A percentile compares a stretch with the other conserved stretches of the same genome.
Evolutionary conservation across 1,140 invertebrate genomes (phyloP).

Genomic region (Aphaenogaster ashmeadi): DNA sequence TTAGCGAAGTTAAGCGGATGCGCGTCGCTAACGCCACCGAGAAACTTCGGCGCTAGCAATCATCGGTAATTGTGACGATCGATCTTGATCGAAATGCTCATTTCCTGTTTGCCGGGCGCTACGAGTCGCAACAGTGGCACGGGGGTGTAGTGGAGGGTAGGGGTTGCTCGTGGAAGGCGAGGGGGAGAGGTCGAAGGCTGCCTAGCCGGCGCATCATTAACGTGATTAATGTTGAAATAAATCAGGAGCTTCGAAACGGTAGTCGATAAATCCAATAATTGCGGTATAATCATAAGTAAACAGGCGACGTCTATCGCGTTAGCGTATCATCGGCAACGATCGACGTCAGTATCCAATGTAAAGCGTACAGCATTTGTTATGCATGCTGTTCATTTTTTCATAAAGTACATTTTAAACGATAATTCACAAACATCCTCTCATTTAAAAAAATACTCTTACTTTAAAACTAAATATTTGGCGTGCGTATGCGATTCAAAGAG

Average conservation of each 20-base stretch:
- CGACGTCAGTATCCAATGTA: conserved; percentile 52
- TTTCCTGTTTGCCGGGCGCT: conserved; percentile 83
- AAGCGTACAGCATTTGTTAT: conserved; percentile 19
- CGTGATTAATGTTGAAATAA: conserved; percentile 87
- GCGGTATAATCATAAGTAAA: conserved; percentile 86
- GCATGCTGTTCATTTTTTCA: not conserved
- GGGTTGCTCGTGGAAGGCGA: conserved; percentile 41
- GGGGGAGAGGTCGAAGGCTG: conserved; percentile 71
- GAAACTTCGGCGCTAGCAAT: conserved; percentile 70
- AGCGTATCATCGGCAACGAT: conserved; percentile 75
- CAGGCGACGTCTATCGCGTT: conserved; percentile 81
- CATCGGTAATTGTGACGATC: conserved; percentile 86
- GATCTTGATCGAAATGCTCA: conserved; percentile 87
- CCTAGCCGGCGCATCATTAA: conserved; percentile 86
- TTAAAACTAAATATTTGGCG: not conserved
- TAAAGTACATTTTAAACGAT: conserved; percentile 1
- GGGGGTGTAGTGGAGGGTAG: conserved; percentile 65
- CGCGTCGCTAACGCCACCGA: conserved; percentile 60
- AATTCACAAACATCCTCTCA: not conserved
- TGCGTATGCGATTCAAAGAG: not conserved
- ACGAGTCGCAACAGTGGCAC: conserved; percentile 71
- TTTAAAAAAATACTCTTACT: not conserved
- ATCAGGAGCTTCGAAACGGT: conserved; percentile 85
- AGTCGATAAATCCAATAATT: conserved; percentile 87
- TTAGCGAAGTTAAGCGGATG: conserved; percentile 73